These are phyloP conservation scores for Cavia porcellus DNA, from an alignment of 2,113 vertebrate genomes.

Conservation along the genomic window DNA sequence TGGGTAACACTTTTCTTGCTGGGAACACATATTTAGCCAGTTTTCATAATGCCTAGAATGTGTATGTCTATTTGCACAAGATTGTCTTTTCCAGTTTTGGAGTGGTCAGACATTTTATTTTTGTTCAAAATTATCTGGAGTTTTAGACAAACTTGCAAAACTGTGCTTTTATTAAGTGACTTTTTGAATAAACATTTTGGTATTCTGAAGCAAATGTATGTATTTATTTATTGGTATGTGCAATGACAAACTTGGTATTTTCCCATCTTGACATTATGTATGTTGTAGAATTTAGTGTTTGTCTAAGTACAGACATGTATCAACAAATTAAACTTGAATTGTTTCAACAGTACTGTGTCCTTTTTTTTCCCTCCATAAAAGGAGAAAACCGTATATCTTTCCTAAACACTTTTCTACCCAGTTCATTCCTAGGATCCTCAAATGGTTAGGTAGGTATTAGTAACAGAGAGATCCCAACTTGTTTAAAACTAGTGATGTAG, in stretches of 20 bases:
- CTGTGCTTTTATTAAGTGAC: constrained; percentile 90
- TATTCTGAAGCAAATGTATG: constrained; percentile 87
- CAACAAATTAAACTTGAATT: constrained; percentile 90
- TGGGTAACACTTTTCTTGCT: constrained; percentile 45
- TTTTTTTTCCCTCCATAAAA: constrained; percentile 35
- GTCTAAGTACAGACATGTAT: constrained; percentile 87
- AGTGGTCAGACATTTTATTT: constrained; percentile 88
- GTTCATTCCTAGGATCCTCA: not conserved
- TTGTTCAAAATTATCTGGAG: constrained; percentile 86
- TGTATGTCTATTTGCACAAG: constrained; percentile 89
- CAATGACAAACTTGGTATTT: constrained; percentile 88
- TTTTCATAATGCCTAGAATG: constrained; percentile 87
- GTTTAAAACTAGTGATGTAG: not conserved
- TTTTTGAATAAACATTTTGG: constrained; percentile 89
- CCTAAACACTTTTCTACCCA: not conserved
- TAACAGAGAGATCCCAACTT: not conserved
- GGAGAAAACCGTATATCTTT: not conserved
- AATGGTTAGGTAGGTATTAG: not conserved
- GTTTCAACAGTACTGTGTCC: constrained; percentile 77
- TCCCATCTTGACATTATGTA: constrained; percentile 88
- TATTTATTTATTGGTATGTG: constrained; percentile 88
- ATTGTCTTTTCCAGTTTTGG: constrained; percentile 84
- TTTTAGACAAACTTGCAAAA: constrained; percentile 91
- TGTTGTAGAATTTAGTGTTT: constrained; percentile 90
- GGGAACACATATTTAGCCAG: constrained; percentile 85